Conservation (phyloP, 2,888 invertebrate genomes). For the Busseola fusca region DNA sequence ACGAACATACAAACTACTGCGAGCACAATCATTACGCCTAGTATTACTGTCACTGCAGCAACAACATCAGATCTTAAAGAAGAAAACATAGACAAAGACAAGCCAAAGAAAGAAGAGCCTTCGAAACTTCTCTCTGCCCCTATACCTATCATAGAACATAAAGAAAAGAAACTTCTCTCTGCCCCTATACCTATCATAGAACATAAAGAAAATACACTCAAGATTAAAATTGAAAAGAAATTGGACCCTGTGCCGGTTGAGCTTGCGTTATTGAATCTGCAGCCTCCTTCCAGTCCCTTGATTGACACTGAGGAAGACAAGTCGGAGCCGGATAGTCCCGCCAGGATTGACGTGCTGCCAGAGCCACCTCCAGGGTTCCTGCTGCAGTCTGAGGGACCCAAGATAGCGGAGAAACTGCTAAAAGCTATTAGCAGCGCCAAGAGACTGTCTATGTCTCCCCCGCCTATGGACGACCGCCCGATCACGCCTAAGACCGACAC, state of each 20-base stretch:
- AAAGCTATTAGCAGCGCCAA: conserved; percentile 90
- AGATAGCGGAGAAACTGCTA: conserved; percentile 90
- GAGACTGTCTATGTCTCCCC: conserved; percentile 85
- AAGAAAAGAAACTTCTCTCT: conserved; percentile 50
- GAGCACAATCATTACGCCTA: conserved; percentile 30
- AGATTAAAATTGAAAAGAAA: conserved; percentile 63
- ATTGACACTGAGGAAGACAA: conserved; percentile 86
- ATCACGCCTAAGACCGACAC: conserved; percentile 77
- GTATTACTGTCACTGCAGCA: conserved; percentile 34
- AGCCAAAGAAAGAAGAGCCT: conserved; percentile 57
- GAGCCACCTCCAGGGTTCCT: conserved; percentile 86
- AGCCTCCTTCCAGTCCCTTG: conserved; percentile 81
- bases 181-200: conserved; percentile 49
- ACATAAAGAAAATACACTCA: conserved; percentile 54
- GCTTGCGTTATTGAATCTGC: conserved; percentile 70
- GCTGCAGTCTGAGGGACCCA: conserved; percentile 87
- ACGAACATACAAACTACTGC: conserved; percentile 45
- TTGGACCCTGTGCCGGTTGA: conserved; percentile 66
- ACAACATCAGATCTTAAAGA: conserved; percentile 31
- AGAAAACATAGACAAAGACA: conserved; percentile 45
- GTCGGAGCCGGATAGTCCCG: conserved; percentile 86
- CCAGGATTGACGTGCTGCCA: conserved; percentile 84
- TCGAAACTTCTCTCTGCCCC: conserved; percentile 29
- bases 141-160: conserved; percentile 54
- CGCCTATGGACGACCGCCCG: conserved; percentile 75